phyloP scores from a whole-genome alignment of 92 coral and sea anemone genomes.

The Epizoanthus scotinus region DNA sequence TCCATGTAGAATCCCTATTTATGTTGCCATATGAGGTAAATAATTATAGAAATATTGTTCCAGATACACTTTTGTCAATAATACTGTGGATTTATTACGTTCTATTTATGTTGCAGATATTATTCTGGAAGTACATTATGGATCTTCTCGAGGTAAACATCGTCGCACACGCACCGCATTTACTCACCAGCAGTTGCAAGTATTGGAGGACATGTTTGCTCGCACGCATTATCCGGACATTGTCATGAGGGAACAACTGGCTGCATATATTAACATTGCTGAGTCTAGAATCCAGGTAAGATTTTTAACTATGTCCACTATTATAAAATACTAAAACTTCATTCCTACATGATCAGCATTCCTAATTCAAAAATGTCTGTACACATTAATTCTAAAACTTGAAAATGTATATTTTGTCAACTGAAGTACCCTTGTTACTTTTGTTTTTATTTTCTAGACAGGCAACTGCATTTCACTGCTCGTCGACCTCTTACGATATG shows the following conservation, averaged over 20 bases:
- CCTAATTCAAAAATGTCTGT: too few relatives aligned
- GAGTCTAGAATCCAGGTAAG: constrained; percentile 94
- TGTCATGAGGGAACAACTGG: constrained; percentile 88
- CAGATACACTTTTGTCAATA: not conserved
- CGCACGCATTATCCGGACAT: constrained; percentile 97
- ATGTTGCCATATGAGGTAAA: too few relatives aligned
- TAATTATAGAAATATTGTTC: too few relatives aligned
- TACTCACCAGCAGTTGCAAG: constrained; percentile 90
- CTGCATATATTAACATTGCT: constrained; percentile 79
- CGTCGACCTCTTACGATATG: too few relatives aligned
- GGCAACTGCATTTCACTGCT: too few relatives aligned
- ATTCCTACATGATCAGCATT: not conserved
- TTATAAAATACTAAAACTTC: not conserved
- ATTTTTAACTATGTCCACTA: not conserved
- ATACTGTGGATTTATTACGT: not conserved
- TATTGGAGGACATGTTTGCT: constrained; percentile 80
- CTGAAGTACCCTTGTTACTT: too few relatives aligned
- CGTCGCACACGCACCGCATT: constrained; percentile 97
- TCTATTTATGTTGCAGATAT: constrained; percentile 62
- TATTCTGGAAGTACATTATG: constrained; percentile 92
- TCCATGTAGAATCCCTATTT: too few relatives aligned
- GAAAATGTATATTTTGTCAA: too few relatives aligned
- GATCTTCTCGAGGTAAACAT: constrained; percentile 77
- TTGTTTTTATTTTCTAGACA: too few relatives aligned
- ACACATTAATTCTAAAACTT: too few relatives aligned